A percentile compares a stretch with the other conserved stretches of the same genome.
These are phyloP conservation scores for Andrena minutula DNA, from an alignment of 2,888 invertebrate genomes.

Conservation along the genomic window DNA sequence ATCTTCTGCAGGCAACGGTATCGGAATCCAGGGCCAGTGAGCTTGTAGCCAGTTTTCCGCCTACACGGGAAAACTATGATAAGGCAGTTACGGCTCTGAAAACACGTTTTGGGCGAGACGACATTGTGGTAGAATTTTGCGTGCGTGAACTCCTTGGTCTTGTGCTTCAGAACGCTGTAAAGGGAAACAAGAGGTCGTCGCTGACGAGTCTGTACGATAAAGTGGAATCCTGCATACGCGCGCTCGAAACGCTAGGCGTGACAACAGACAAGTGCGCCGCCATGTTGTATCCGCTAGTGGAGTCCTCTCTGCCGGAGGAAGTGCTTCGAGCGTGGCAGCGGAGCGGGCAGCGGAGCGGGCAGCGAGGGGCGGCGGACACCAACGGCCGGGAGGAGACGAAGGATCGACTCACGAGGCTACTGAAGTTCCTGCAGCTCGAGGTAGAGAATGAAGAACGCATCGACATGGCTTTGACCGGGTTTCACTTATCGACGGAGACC, in stretches of 20 bases:
- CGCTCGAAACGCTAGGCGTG: conserved; percentile 29
- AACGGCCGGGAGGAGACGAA: too few species aligned
- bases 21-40: neutral
- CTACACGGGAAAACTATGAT: conserved; percentile 10
- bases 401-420: too few species aligned
- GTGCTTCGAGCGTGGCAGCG: conserved; percentile 29
- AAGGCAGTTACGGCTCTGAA: conserved; percentile 29
- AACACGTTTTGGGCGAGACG: conserved; percentile 39
- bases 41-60: conserved; percentile 1
- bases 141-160: conserved; percentile 27
- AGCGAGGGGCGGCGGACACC: too few species aligned
- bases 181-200: neutral
- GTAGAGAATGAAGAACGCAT: too few species aligned
- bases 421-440: too few species aligned
- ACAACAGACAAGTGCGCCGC: conserved; percentile 32
- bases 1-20: neutral
- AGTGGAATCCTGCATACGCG: conserved; percentile 17
- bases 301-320: conserved; percentile 33
- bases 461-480: too few species aligned
- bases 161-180: conserved; percentile 37
- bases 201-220: conserved; percentile 23
- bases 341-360: too few species aligned
- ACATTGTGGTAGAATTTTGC: conserved; percentile 25
- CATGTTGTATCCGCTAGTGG: conserved; percentile 31
- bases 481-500: too few species aligned